phyloP scores from a whole-genome alignment of 2,113 vertebrate species.

The Opisthocomus hoazin region DNA sequence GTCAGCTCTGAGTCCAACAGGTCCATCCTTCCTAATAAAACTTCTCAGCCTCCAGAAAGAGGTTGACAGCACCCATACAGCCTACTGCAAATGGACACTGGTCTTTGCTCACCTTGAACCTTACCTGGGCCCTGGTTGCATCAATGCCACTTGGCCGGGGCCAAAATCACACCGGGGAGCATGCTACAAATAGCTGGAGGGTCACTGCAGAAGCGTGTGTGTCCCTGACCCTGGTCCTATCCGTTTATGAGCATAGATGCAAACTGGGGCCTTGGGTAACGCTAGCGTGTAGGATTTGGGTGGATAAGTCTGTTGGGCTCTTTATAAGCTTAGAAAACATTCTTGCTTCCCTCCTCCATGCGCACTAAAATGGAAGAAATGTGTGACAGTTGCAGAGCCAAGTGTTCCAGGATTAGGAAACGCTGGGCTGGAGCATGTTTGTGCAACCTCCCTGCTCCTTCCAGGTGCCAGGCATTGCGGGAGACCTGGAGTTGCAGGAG shows the following conservation, averaged over 20 bases:
- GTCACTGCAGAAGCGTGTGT: background rate
- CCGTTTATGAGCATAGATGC: background rate
- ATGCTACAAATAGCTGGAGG: too few relatives aligned
- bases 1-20: background rate
- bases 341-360: rapidly evolving
- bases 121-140: background rate
- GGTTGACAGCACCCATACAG: rapidly evolving
- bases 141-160: background rate
- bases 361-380: background rate
- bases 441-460: background rate
- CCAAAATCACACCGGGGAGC: background rate
- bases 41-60: background rate
- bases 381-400: background rate
- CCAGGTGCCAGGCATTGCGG: background rate
- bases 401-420: background rate
- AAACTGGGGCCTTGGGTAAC: background rate
- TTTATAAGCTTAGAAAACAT: background rate
- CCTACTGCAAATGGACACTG: background rate
- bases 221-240: background rate
- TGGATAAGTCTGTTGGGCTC: background rate
- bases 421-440: background rate
- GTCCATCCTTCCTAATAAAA: background rate
- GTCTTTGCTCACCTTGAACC: background rate
- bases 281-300: background rate
- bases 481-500: background rate